Conservation (phyloP, 1,140 invertebrate genomes). For the Nephila pilipes region DNA sequence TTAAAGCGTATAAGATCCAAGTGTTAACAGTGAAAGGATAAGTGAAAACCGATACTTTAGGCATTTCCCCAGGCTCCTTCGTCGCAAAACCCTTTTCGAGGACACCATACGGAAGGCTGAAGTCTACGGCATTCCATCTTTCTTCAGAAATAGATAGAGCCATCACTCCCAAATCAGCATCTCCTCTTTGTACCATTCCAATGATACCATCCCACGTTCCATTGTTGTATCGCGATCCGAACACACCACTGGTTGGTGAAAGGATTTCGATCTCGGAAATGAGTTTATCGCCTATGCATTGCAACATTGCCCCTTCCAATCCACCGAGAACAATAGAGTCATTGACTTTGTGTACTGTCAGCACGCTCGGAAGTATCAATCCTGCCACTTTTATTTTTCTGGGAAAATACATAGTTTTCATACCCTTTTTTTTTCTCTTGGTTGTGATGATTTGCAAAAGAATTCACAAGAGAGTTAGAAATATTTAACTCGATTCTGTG, state of each 20-base stretch:
- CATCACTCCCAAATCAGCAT: background rate
- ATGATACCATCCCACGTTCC: conserved; percentile 52
- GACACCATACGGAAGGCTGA: background rate
- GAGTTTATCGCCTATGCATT: background rate
- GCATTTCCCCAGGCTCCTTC: background rate
- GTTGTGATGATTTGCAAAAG: no score
- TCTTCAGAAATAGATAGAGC: background rate
- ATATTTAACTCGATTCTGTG: no score
- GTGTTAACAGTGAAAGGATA: conserved; percentile 16
- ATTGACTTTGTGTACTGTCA: no score
- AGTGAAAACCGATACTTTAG: background rate
- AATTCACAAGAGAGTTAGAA: no score
- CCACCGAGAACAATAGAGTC: no score
- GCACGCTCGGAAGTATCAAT: no score
- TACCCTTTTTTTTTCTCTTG: no score
- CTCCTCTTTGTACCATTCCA: no score
- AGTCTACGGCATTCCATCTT: conserved; percentile 30
- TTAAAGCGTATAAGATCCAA: background rate
- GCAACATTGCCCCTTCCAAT: background rate
- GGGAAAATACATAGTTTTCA: no score
- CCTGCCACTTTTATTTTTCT: no score
- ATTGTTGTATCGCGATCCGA: background rate
- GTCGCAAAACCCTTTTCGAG: background rate
- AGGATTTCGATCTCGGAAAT: background rate
- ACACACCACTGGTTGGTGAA: background rate